Evolutionary conservation across 2,888 invertebrate genomes (phyloP).

Genomic region (Cephus runcator): DNA sequence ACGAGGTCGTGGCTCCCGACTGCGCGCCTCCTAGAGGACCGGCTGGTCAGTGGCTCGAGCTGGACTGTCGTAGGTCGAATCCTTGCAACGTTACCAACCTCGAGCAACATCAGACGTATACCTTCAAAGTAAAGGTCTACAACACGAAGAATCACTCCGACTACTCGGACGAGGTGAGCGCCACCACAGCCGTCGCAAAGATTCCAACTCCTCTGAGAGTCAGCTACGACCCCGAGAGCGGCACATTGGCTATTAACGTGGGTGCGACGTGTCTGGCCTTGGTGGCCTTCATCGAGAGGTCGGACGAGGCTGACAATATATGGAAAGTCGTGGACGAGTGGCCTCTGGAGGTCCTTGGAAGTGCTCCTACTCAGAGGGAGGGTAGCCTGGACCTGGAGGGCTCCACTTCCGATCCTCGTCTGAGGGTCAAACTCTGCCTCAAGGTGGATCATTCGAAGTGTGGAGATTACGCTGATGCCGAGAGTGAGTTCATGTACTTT

Average conservation of each 20-base stretch:
- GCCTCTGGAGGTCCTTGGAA: constrained; percentile 77
- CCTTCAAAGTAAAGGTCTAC: constrained; percentile 89
- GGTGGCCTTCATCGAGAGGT: constrained; percentile 80
- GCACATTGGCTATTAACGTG: constrained; percentile 81
- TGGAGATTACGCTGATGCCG: constrained; percentile 85
- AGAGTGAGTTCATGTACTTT: constrained; percentile 71
- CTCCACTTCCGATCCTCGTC: constrained; percentile 70
- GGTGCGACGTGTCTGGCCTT: constrained; percentile 82
- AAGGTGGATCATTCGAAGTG: constrained; percentile 84
- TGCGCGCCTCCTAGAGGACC: constrained; percentile 72
- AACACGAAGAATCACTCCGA: constrained; percentile 90
- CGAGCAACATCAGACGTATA: constrained; percentile 87
- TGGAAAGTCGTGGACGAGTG: constrained; percentile 82
- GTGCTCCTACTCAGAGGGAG: constrained; percentile 77
- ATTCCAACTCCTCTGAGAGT: constrained; percentile 85
- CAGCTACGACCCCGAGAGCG: constrained; percentile 83
- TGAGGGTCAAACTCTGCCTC: constrained; percentile 85
- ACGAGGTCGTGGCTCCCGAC: constrained; percentile 72
- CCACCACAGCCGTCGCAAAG: constrained; percentile 85
- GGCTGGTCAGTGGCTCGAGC: constrained; percentile 80
- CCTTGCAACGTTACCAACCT: constrained; percentile 89
- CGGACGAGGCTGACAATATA: constrained; percentile 69
- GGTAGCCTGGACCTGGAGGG: constrained; percentile 73
- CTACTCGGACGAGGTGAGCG: constrained; percentile 85
- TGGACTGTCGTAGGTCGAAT: constrained; percentile 85